phyloP scores from a whole-genome alignment of 1,140 invertebrate genomes.

The Orchesella cincta region DNA sequence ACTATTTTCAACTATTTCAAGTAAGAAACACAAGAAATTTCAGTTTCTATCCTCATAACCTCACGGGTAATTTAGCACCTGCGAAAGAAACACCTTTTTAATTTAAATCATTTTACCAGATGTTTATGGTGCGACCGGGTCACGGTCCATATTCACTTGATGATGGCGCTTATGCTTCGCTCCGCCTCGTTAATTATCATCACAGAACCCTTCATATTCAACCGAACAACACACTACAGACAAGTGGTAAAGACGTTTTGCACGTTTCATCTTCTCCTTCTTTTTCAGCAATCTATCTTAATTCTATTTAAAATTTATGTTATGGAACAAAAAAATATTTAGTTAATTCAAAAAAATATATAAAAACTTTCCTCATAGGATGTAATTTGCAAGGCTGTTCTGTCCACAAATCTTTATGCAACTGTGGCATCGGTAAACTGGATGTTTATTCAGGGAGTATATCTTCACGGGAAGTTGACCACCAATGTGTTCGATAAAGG shows the following conservation, averaged over 20 bases:
- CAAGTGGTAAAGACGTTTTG: slow-evolving; percentile 50
- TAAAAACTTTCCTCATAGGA: too few relatives aligned
- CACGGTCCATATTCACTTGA: slow-evolving; percentile 60
- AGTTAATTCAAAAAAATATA: too few relatives aligned
- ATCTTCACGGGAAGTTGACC: too few relatives aligned
- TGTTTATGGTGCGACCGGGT: slow-evolving; percentile 59
- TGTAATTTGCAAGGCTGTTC: too few relatives aligned
- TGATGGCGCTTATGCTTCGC: slow-evolving; percentile 58
- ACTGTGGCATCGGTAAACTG: too few relatives aligned
- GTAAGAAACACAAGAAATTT: slow-evolving; percentile 50
- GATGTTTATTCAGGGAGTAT: too few relatives aligned
- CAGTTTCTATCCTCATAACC: background rate
- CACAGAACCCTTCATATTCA: slow-evolving; percentile 51
- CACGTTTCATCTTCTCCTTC: too few relatives aligned
- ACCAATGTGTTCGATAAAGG: too few relatives aligned
- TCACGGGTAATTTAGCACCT: background rate
- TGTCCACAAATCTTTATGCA: too few relatives aligned
- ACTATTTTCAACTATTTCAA: slow-evolving; percentile 59
- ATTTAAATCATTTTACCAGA: slow-evolving; percentile 51
- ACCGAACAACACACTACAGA: slow-evolving; percentile 46
- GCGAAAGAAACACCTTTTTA: background rate
- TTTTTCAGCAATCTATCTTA: too few relatives aligned
- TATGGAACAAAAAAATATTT: too few relatives aligned
- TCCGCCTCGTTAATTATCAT: slow-evolving; percentile 58
- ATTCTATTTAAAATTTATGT: too few relatives aligned